Evolutionary conservation across 2,113 vertebrate species (phyloP), one percentile per base, ranked within the genome.

Genomic region (Lagenorhynchus albirostris): DNA sequence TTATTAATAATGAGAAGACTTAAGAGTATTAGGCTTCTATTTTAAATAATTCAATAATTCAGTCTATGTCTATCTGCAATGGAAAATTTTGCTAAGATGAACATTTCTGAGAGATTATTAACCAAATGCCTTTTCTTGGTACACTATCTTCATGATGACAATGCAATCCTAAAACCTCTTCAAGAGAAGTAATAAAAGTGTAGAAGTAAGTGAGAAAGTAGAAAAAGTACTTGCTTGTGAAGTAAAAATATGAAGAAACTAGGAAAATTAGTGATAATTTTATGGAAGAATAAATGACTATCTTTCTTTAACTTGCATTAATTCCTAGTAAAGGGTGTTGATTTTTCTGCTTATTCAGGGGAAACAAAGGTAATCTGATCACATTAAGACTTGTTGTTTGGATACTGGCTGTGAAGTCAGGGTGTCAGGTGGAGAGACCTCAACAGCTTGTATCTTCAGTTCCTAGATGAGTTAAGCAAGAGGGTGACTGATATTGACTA

Each of bases 11-110:
- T 58, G 76, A 70, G 84, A 94, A 96, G 47, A 92, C 73, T 79
- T 77, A 62, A 90, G 81, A 77, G 29, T 38, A 82, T 83, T 50
- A n/a, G 38, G 17, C 6, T 83, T 94, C 73, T 83, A 33, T 97
- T 95, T 96, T 94, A 85, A 91, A 81, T 84, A 94, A 88, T 44
- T 93, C 70, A 92, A 15, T 84, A 93, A 82, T 82, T 91, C 41
- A 74, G 15, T 58, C 60, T 31, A 53, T 80, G n/a, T 53, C 36
- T 36, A 79, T 36, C 71, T 83, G 36, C 80, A 65, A 23, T 77
- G 91, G 85, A 71, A 81, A 85, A 74, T 53, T 82, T 58, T 70
- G 70, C n/a, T 84, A 60, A 89, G n/a, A 14, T 2, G 11, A 81
- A 13, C 63, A 33, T 81, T 94, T 84, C 47, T 58, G 23, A 79